Evolutionary conservation across 2,113 vertebrate species (phyloP).

Genomic region (Carollia perspicillata): DNA sequence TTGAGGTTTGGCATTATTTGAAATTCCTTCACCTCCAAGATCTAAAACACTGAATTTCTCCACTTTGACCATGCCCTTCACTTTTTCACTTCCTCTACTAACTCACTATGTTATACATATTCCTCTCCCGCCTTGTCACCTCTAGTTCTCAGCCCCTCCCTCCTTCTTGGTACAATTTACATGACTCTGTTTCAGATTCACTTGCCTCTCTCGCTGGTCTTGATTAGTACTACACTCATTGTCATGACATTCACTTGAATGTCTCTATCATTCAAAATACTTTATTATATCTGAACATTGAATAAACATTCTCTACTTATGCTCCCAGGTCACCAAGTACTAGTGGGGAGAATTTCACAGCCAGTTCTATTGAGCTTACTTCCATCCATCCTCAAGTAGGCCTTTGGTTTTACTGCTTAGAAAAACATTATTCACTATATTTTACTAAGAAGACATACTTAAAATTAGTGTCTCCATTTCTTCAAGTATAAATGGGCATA

Average conservation of each 20-base stretch:
- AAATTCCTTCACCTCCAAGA: neutral
- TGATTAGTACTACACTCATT: neutral
- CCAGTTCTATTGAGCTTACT: neutral
- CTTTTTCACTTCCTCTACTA: neutral
- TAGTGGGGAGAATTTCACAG: neutral
- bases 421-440: neutral
- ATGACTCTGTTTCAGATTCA: neutral
- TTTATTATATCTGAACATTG: neutral
- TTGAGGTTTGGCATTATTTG: neutral
- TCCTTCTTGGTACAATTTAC: neutral
- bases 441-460: neutral
- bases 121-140: neutral
- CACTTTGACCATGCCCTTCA: neutral
- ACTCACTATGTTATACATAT: neutral
- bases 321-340: neutral
- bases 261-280: neutral
- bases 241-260: neutral
- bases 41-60: neutral
- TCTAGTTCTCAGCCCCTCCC: neutral
- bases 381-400: neutral
- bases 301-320: neutral
- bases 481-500: neutral
- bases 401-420: neutral
- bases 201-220: neutral
- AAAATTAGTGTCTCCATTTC: neutral